Evolutionary conservation across 2,113 vertebrate genomes (phyloP).

Genomic region (Bothrops jararaca): DNA sequence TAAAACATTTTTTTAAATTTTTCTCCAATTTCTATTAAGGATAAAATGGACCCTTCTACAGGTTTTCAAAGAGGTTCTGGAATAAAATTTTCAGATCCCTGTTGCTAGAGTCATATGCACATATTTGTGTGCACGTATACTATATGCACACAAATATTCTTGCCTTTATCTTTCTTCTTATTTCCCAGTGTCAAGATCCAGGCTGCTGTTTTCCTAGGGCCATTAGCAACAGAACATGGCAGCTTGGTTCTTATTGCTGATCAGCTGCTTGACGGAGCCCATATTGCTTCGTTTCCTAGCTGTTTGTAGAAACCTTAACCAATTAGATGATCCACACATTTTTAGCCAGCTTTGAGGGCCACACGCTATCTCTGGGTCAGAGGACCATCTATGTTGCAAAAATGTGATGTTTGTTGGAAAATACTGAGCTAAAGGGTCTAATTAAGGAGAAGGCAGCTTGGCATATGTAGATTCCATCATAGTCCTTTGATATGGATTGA

Average conservation of each 20-base stretch:
- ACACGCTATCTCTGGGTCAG: background rate
- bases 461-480: background rate
- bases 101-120: background rate
- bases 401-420: background rate
- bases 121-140: background rate
- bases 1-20: background rate
- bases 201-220: background rate
- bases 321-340: background rate
- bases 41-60: background rate
- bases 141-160: background rate
- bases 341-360: background rate
- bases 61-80: background rate
- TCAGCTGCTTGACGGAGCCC: background rate
- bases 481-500: background rate
- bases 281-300: background rate
- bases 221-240: background rate
- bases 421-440: background rate
- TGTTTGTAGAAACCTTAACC: background rate
- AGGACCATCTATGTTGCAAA: background rate
- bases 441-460: background rate
- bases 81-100: background rate
- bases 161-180: background rate
- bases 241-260: background rate
- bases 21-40: background rate
- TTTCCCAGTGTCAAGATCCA: background rate